phyloP scores from a whole-genome alignment of 1,140 invertebrate genomes.

The Eriocheir sinensis region DNA sequence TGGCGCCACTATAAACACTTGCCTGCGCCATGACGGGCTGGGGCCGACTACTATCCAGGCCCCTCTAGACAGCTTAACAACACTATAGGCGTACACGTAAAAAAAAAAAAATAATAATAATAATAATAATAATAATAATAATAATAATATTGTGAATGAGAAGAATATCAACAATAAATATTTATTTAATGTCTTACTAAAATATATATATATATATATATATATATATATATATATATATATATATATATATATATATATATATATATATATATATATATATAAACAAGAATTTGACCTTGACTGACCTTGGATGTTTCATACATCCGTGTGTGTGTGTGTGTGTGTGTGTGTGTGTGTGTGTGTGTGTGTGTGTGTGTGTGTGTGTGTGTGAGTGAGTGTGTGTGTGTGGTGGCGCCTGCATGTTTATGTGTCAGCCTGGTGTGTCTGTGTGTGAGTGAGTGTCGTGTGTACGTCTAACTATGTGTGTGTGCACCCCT shows the following conservation, averaged over 20 bases:
- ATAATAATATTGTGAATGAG: no score
- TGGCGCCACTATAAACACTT: no score
- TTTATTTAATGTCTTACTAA: no score
- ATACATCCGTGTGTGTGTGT: conserved; percentile 7
- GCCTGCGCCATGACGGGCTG: no score
- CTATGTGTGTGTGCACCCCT: not conserved
- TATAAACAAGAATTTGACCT: not conserved
- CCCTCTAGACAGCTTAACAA: no score
- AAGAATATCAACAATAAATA: no score
- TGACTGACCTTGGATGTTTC: not conserved
- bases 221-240: conserved; percentile 54
- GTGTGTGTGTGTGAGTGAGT: conserved; percentile 30
- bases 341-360: conserved; percentile 47
- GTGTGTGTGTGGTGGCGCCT: conserved; percentile 6
- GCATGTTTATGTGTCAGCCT: not conserved
- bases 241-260: conserved; percentile 47
- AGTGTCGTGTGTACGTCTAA: conserved; percentile 14
- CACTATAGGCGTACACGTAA: no score
- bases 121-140: not conserved
- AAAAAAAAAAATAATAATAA: not conserved
- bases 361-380: conserved; percentile 46
- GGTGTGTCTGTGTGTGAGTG: not conserved
- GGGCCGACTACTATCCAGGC: no score
- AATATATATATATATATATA: conserved; percentile 55
- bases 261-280: conserved; percentile 39